Conservation (phyloP, 2,888 invertebrate species). For the Chalcis sispes region DNA sequence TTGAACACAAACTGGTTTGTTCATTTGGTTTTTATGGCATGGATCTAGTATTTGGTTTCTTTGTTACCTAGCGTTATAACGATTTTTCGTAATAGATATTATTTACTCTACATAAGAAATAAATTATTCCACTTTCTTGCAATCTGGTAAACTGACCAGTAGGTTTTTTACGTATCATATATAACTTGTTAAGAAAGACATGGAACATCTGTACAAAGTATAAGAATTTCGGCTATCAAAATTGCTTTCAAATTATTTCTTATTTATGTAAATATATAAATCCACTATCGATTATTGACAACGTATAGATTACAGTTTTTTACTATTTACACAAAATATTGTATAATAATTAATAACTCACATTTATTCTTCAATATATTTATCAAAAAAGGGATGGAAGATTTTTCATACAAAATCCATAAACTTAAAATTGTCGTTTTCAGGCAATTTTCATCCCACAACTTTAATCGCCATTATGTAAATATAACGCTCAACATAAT, state of each 20-base stretch:
- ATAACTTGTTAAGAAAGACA: conserved; percentile 59
- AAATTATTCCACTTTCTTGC: conserved; percentile 62
- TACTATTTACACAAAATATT: conserved; percentile 68
- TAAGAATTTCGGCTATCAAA: conserved; percentile 61
- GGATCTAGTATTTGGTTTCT: conserved; percentile 74
- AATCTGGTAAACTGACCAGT: conserved; percentile 59
- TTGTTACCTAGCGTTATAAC: conserved; percentile 62
- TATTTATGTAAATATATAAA: conserved; percentile 71
- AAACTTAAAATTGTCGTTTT: conserved; percentile 60
- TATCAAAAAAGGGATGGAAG: conserved; percentile 67
- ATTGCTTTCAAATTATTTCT: conserved; percentile 61
- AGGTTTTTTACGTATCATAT: conserved; percentile 58
- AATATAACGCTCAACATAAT: conserved; percentile 52
- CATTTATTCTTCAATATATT: conserved; percentile 63
- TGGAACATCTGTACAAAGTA: conserved; percentile 66
- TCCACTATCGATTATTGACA: conserved; percentile 69
- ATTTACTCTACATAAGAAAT: conserved; percentile 65
- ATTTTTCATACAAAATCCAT: conserved; percentile 61
- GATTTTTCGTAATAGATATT: conserved; percentile 57
- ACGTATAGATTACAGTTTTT: conserved; percentile 67
- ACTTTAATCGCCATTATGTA: conserved; percentile 38
- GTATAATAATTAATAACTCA: conserved; percentile 62
- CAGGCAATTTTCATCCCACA: conserved; percentile 61
- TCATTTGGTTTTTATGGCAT: conserved; percentile 75
- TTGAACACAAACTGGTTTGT: conserved; percentile 74